These are phyloP conservation scores for Pycnonotus jocosus DNA, from an alignment of 2,113 vertebrate species.

Conservation along the genomic window DNA sequence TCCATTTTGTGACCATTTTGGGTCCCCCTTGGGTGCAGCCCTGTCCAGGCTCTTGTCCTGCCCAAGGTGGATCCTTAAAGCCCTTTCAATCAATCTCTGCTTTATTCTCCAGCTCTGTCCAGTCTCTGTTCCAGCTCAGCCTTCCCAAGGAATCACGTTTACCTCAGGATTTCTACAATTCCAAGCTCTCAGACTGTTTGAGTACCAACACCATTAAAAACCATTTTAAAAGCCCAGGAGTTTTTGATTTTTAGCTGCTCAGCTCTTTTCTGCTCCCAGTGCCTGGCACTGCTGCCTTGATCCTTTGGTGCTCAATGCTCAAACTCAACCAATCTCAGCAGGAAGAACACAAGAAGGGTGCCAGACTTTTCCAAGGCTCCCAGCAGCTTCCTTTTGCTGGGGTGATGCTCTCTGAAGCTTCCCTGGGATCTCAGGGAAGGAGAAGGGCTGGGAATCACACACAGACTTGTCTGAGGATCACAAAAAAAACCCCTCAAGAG, in stretches of 20 bases:
- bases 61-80: not conserved
- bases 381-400: not conserved
- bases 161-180: not conserved
- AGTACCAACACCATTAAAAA: not conserved
- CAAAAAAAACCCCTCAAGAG: not conserved
- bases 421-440: not conserved
- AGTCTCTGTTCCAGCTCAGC: not conserved
- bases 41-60: not conserved
- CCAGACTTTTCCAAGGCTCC: not conserved
- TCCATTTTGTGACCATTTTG: not conserved
- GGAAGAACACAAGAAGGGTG: not conserved
- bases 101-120: not conserved
- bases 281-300: not conserved
- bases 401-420: not conserved
- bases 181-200: accelerated
- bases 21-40: not conserved
- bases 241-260: not conserved
- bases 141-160: not conserved
- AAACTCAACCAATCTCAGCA: not conserved
- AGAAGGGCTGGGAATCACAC: not conserved
- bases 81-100: not conserved
- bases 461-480: not conserved
- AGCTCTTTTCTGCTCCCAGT: not conserved
- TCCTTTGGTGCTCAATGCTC: not conserved
- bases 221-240: not conserved